A percentile compares a stretch with the other conserved stretches of the same genome.
phyloP scores from a whole-genome alignment of 2,113 vertebrate species.

The Stercorarius parasiticus region DNA sequence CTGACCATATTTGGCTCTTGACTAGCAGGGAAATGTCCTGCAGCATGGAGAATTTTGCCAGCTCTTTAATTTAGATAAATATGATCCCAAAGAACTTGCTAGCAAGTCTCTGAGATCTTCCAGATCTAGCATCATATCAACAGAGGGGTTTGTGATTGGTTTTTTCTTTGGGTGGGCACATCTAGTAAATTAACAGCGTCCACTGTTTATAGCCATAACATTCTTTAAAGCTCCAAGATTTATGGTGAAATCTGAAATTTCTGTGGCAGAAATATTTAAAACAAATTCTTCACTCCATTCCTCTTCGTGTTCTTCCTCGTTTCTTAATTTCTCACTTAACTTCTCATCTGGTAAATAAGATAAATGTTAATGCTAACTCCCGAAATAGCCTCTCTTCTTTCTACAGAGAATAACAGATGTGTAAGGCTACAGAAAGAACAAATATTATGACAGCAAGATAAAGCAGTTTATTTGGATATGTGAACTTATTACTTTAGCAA shows the following conservation, averaged over 20 bases:
- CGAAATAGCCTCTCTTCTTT: neutral
- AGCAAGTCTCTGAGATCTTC: neutral
- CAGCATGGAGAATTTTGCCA: neutral
- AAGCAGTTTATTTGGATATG: neutral
- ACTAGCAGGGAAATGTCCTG: neutral
- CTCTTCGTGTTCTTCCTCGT: accelerated
- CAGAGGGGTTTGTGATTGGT: neutral
- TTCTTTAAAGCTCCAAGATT: neutral
- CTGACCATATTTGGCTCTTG: neutral
- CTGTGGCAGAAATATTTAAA: neutral
- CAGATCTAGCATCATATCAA: neutral
- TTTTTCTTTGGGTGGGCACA: neutral
- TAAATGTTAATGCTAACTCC: neutral
- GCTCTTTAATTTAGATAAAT: neutral
- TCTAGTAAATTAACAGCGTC: neutral
- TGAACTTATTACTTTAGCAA: neutral
- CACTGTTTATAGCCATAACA: neutral
- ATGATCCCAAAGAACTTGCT: neutral
- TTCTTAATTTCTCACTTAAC: neutral
- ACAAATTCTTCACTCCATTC: neutral
- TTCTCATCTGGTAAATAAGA: neutral
- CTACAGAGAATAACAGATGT: neutral
- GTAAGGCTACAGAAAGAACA: neutral
- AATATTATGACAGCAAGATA: neutral
- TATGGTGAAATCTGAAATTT: neutral